A percentile compares a stretch with the other conserved stretches of the same genome.
Conservation (phyloP, 2,797 vertebrate genomes). For the Philypnodon macrostomus region DNA sequence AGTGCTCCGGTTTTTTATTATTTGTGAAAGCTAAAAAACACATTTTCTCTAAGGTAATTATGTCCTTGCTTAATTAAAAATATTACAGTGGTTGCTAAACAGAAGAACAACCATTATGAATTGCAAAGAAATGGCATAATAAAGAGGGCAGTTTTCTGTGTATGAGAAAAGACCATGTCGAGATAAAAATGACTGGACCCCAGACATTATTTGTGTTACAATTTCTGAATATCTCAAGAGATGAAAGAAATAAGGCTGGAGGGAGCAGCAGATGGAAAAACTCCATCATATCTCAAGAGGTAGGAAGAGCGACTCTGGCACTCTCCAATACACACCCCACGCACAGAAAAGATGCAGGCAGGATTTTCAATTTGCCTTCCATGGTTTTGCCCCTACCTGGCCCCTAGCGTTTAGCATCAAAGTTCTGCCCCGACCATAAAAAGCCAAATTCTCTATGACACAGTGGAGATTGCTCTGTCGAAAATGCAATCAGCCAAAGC, state of each 20-base stretch:
- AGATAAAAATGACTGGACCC: slow-evolving; percentile 6
- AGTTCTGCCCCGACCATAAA: slow-evolving; percentile 41
- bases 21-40: too few relatives aligned
- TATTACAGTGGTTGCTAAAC: slow-evolving; percentile 23
- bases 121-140: slow-evolving; percentile 22
- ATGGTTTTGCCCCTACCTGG: slow-evolving; percentile 30
- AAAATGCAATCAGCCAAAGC: slow-evolving; percentile 72
- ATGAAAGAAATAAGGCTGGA: slow-evolving; percentile 48
- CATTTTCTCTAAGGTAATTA: too few relatives aligned
- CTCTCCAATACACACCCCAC: slow-evolving; percentile 7
- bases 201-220: slow-evolving; percentile 44
- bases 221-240: slow-evolving; percentile 51
- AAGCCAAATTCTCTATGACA: slow-evolving; percentile 66
- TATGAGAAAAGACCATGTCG: neutral
- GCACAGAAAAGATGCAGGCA: slow-evolving; percentile 34
- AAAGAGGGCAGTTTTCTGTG: slow-evolving; percentile 14
- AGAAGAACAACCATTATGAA: slow-evolving; percentile 18
- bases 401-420: slow-evolving; percentile 52
- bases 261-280: slow-evolving; percentile 53
- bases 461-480: slow-evolving; percentile 67
- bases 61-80: slow-evolving; percentile 39
- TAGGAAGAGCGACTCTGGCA: slow-evolving; percentile 21
- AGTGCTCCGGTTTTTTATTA: too few relatives aligned
- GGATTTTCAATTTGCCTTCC: slow-evolving; percentile 58
- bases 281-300: slow-evolving; percentile 42